These are phyloP conservation scores for Notospermus geniculatus DNA, from an alignment of 1,140 invertebrate genomes.

Conservation along the genomic window DNA sequence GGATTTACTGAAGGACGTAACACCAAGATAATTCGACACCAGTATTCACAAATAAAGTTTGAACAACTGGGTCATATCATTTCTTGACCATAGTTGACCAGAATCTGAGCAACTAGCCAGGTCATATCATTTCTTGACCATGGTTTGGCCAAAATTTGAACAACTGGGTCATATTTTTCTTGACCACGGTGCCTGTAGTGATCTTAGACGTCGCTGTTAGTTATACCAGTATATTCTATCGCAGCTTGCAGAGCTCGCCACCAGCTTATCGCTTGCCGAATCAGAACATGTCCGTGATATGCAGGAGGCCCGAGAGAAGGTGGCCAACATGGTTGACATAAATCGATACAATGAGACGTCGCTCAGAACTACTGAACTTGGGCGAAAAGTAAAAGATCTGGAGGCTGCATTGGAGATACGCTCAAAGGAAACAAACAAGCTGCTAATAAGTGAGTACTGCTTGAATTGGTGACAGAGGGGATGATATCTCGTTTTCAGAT, in stretches of 20 bases:
- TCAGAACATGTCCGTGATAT: constrained; percentile 14
- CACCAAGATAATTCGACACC: too few species aligned
- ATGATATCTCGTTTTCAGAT: too few species aligned
- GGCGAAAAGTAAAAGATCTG: background rate
- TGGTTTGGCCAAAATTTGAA: too few species aligned
- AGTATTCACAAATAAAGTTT: too few species aligned
- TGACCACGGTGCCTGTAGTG: too few species aligned
- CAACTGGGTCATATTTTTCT: too few species aligned
- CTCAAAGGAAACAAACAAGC: background rate
- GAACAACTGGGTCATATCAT: too few species aligned
- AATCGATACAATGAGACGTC: constrained; percentile 10
- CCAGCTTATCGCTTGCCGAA: constrained; percentile 6
- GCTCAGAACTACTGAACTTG: background rate
- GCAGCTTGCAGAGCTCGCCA: constrained; percentile 13
- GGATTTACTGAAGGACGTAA: too few species aligned
- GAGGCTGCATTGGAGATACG: background rate
- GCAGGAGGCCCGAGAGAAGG: background rate
- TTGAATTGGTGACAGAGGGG: too few species aligned
- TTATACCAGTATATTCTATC: background rate
- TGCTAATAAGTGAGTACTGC: background rate
- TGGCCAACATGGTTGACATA: constrained; percentile 2
- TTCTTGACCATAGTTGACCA: too few species aligned
- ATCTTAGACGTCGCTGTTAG: background rate
- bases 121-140: too few species aligned
- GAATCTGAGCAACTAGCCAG: too few species aligned